Base-by-base conservation (phyloP, 1,140 invertebrate species). In the Drosophila elegans region DNA sequence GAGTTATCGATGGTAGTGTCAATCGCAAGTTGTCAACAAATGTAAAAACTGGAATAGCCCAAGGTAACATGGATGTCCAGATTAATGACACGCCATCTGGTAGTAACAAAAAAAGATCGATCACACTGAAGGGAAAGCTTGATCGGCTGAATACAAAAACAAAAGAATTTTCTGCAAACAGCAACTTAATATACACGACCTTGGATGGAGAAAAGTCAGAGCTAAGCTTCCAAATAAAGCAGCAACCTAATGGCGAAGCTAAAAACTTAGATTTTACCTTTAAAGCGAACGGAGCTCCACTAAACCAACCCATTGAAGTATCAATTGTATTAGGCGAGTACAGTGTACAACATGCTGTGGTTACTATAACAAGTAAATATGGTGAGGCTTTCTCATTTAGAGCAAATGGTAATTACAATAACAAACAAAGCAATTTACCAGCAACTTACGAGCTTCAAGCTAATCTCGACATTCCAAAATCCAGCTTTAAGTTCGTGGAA, bases 391-490 rank as follows among this genome's bases (percentile, higher is more conserved):
- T 83, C n/a, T 62, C 57, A 11, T 13, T 49, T 3, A 74, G 72
- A 38, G 68, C 93, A 9, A 80, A 90, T 86, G 94, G 93, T 66
- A 93, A 94, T 63, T 89, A 91, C 82, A 53, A 92, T 74, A 16
- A 86, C 1, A 92, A 92, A 53, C 27, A 36, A 66, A 2, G 38
- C 45, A 86, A 73, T 11, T 92, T 90, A 69, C 94, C 95, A 57
- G 60, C 92, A 2, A 81, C 64, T 3, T 75, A 90, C 12, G 92
- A 93, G 0, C 10, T 93, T 5, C 67, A 81, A 1, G 39, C 93
- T 0, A 93, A 94, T 10, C 41, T 93, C 0, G 92, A 93, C 42
- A 78, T 93, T 1, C 94, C 94, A 0, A 93, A 91, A 41, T 93
- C 94, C 0, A 94, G 93, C 42, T 42, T 96, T 2, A 94, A 94